A percentile compares a stretch with the other conserved stretches of the same genome.
Evolutionary conservation across 2,888 invertebrate species (phyloP).

Genomic region (Agrochola circellaris): DNA sequence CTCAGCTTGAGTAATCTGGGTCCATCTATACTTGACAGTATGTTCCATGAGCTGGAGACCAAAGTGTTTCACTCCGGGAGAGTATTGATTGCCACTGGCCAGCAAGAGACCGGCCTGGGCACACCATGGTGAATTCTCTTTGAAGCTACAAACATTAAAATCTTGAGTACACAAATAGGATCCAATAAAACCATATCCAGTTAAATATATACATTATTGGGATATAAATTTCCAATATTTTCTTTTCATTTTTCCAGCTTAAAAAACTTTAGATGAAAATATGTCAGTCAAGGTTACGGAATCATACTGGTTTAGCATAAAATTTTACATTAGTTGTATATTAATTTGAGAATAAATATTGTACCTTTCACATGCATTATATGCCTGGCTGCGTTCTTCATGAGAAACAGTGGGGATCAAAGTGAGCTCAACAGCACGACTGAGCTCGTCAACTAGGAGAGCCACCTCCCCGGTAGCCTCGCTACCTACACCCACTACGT

Average conservation of each 20-base stretch:
- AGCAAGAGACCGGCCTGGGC: conserved; percentile 96
- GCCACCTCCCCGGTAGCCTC: conserved; percentile 91
- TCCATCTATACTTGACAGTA: conserved; percentile 98
- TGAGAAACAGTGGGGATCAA: conserved; percentile 95
- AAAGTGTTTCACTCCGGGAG: conserved; percentile 96
- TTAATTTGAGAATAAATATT: conserved; percentile 20
- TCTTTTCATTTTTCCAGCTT: not conserved
- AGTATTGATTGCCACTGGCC: conserved; percentile 93
- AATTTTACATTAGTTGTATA: not conserved
- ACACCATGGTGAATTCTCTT: conserved; percentile 96
- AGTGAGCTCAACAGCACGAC: conserved; percentile 95
- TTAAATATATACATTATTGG: not conserved
- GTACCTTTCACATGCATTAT: conserved; percentile 94
- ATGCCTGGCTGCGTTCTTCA: conserved; percentile 94
- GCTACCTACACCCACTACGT: conserved; percentile 80
- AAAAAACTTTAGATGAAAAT: not conserved
- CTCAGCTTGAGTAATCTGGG: conserved; percentile 95
- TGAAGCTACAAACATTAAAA: conserved; percentile 90
- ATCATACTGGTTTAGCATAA: not conserved
- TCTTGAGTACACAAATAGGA: not conserved
- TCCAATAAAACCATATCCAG: not conserved
- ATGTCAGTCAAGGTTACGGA: not conserved
- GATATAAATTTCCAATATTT: not conserved
- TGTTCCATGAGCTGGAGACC: conserved; percentile 98
- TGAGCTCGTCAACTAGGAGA: conserved; percentile 94